phyloP scores from a whole-genome alignment of 1,140 invertebrate genomes.

The Penaeus indicus region DNA sequence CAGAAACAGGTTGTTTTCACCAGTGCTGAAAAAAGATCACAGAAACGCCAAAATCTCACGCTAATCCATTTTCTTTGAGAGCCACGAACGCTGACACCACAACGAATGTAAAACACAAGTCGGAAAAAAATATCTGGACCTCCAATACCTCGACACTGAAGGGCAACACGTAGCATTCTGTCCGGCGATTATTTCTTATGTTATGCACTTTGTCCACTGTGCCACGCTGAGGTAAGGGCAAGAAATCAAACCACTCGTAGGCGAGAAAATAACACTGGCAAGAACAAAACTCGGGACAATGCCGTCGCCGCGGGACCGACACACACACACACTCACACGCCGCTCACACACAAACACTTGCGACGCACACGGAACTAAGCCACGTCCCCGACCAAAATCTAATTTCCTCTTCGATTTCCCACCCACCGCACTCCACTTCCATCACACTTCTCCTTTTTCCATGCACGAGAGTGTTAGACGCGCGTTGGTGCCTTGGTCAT shows the following conservation, averaged over 20 bases:
- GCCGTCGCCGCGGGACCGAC: background rate
- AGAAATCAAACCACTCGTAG: background rate
- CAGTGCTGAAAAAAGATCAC: too few relatives aligned
- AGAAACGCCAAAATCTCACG: too few relatives aligned
- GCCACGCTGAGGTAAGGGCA: background rate
- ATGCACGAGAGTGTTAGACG: constrained; percentile 62
- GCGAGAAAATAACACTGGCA: too few relatives aligned
- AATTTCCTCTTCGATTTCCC: constrained; percentile 45
- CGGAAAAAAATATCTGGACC: too few relatives aligned
- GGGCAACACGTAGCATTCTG: too few relatives aligned
- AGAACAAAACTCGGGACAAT: background rate
- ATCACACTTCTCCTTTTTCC: constrained; percentile 54
- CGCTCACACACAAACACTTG: constrained; percentile 39
- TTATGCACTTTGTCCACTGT: too few relatives aligned
- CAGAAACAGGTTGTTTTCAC: too few relatives aligned
- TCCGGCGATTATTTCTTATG: too few relatives aligned
- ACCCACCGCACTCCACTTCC: constrained; percentile 35
- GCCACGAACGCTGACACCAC: too few relatives aligned
- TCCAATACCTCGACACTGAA: too few relatives aligned
- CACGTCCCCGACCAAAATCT: constrained; percentile 44
- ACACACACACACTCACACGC: constrained; percentile 18
- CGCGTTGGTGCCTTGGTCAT: constrained; percentile 53
- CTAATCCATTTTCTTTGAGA: too few relatives aligned
- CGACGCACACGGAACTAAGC: constrained; percentile 49
- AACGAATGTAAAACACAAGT: too few relatives aligned